phyloP scores from a whole-genome alignment of 1,140 invertebrate species.

The Drosophila kepulauana region DNA sequence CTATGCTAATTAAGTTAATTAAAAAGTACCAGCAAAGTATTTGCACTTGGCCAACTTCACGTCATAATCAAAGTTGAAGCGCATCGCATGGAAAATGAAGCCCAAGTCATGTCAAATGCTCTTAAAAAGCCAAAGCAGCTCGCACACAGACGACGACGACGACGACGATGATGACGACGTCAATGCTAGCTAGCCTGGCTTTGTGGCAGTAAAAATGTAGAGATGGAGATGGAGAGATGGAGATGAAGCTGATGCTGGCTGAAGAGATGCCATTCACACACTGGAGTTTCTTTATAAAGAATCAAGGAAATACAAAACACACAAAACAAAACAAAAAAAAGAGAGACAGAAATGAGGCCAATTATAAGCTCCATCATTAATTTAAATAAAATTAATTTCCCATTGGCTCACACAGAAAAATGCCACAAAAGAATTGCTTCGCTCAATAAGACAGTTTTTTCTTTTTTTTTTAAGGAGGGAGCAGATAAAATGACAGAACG shows the following conservation, averaged over 20 bases:
- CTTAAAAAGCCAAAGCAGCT: slow-evolving; percentile 66
- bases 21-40: slow-evolving; percentile 83
- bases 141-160: slow-evolving; percentile 27
- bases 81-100: slow-evolving; percentile 69
- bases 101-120: slow-evolving; percentile 82
- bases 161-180: not conserved
- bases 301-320: slow-evolving; percentile 32
- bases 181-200: slow-evolving; percentile 12
- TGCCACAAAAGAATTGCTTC: slow-evolving; percentile 43
- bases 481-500: not conserved
- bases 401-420: slow-evolving; percentile 43
- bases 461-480: not conserved
- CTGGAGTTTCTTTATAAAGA: slow-evolving; percentile 62
- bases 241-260: not conserved
- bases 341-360: slow-evolving; percentile 66
- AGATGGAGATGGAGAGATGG: slow-evolving; percentile 14
- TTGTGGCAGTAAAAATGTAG: slow-evolving; percentile 21
- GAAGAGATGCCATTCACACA: slow-evolving; percentile 48
- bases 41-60: slow-evolving; percentile 82
- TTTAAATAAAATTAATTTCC: slow-evolving; percentile 82
- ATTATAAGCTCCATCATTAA: slow-evolving; percentile 83
- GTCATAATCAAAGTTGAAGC: slow-evolving; percentile 81
- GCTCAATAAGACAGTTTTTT: slow-evolving; percentile 19
- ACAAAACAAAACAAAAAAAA: slow-evolving; percentile 23
- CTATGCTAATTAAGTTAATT: slow-evolving; percentile 83